Conservation (phyloP, 2,888 invertebrate genomes). For the Ceriagrion tenellum region DNA sequence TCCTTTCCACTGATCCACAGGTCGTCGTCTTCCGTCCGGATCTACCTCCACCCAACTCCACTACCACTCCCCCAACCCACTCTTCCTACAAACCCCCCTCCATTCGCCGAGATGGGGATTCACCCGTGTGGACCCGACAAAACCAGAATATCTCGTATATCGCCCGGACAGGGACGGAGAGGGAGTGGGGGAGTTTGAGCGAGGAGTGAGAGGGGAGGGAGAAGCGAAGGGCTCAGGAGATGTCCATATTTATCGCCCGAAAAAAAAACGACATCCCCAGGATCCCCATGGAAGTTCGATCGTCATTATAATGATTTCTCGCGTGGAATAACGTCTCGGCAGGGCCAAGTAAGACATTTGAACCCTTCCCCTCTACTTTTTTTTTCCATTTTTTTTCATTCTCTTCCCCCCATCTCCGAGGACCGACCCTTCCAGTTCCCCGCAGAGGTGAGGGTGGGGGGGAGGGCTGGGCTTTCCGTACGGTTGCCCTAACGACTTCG, state of each 20-base stretch:
- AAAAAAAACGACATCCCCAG: constrained; percentile 11
- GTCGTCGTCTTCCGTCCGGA: constrained; percentile 6
- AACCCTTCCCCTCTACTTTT: background rate
- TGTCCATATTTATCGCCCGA: constrained; percentile 29
- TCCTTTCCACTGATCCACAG: constrained; percentile 19
- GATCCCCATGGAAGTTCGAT: background rate
- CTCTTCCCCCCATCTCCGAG: background rate
- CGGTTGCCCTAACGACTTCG: constrained; percentile 1
- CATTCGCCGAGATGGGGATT: background rate
- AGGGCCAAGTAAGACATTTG: constrained; percentile 35
- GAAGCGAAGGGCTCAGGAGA: background rate
- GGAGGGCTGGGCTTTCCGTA: background rate
- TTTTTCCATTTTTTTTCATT: background rate
- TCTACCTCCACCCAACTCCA: background rate
- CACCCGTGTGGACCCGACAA: background rate
- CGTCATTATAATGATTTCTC: constrained; percentile 35
- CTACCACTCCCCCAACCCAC: background rate
- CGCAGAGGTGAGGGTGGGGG: background rate
- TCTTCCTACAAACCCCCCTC: too few species aligned
- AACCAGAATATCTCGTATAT: constrained; percentile 26
- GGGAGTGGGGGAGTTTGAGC: background rate
- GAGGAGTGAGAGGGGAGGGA: too few species aligned
- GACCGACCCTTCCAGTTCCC: background rate
- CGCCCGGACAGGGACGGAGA: background rate
- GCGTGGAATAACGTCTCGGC: constrained; percentile 17